Conservation (phyloP, 2,113 vertebrate species). For the Rhipidura dahli region DNA sequence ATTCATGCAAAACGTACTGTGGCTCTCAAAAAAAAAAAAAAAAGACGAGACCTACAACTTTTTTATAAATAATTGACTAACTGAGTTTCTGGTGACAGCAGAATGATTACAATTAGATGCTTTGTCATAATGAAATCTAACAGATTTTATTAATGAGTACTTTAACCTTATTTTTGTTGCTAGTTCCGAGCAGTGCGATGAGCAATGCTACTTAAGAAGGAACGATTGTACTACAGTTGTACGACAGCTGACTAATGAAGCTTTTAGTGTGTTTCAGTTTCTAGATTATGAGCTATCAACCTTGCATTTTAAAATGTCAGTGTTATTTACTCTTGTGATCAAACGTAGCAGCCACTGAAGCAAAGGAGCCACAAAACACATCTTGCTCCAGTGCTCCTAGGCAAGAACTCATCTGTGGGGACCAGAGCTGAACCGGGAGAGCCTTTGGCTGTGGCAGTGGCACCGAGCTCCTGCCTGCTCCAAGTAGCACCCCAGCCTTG, state of each 20-base stretch:
- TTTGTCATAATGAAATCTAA: neutral
- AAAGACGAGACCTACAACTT: neutral
- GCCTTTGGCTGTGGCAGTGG: neutral
- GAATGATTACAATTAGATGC: neutral
- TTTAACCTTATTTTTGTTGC: neutral
- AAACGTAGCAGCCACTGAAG: neutral
- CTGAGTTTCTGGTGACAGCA: neutral
- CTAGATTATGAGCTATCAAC: neutral
- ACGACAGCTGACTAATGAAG: neutral
- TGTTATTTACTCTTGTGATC: neutral
- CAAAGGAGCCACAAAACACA: neutral
- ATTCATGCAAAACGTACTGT: neutral
- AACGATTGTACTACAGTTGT: accelerated
- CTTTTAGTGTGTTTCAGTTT: neutral
- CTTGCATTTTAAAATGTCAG: neutral
- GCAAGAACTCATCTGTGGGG: neutral
- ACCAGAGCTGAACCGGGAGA: neutral
- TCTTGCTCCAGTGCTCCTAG: neutral
- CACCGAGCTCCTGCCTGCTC: neutral
- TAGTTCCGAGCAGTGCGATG: neutral
- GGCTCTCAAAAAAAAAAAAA: neutral
- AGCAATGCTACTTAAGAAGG: neutral
- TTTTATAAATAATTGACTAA: neutral
- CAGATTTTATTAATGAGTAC: neutral
- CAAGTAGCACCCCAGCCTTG: neutral